phyloP scores from a whole-genome alignment of 2,888 invertebrate species.

The Abscondita cerata region DNA sequence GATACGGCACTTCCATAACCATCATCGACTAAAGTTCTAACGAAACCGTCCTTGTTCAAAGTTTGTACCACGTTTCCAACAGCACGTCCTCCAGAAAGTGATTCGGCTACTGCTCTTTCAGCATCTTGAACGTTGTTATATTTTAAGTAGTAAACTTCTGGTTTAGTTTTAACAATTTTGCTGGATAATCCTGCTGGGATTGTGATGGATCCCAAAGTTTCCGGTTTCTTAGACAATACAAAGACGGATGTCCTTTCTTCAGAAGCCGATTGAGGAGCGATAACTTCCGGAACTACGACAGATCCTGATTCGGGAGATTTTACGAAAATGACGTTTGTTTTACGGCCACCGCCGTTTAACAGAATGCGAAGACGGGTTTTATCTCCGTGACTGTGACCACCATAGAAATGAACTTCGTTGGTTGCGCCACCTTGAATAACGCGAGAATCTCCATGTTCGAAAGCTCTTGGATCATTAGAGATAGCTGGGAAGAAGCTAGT shows the following conservation, averaged over 20 bases:
- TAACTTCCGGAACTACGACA: not conserved
- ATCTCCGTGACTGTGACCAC: not conserved
- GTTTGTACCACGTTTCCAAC: not conserved
- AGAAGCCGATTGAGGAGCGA: not conserved
- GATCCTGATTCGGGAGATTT: slow-evolving; percentile 1
- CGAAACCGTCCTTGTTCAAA: not conserved
- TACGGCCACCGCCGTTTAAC: not conserved
- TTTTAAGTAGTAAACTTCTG: slow-evolving; percentile 5
- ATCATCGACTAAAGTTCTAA: not conserved
- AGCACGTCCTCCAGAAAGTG: not conserved
- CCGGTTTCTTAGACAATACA: not conserved
- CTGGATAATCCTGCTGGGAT: not conserved
- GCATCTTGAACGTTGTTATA: slow-evolving; percentile 4
- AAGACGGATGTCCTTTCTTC: slow-evolving; percentile 2
- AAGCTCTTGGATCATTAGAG: not conserved
- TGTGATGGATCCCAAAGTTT: not conserved
- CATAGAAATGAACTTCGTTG: not conserved
- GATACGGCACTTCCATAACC: not conserved
- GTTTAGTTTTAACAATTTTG: not conserved
- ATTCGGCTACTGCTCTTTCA: not conserved
- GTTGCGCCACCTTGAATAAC: not conserved
- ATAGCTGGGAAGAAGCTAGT: not conserved
- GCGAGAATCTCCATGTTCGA: not conserved
- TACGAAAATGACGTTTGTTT: not conserved
- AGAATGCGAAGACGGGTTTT: not conserved